Evolutionary conservation across 2,888 invertebrate species (phyloP).

Genomic region (Protodeltote pygarga): DNA sequence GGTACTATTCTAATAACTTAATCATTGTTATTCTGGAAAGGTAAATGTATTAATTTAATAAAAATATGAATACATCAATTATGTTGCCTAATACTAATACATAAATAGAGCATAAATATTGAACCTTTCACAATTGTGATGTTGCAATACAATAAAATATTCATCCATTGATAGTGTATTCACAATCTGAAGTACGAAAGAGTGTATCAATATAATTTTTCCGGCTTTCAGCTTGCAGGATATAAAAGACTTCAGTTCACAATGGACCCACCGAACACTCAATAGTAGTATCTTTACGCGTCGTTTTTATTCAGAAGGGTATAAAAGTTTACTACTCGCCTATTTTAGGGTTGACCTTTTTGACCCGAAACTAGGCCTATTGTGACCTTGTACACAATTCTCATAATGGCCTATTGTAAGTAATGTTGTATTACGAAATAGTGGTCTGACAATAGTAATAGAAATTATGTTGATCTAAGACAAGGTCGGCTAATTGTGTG

Average conservation of each 20-base stretch:
- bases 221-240: not conserved
- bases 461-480: too few relatives aligned
- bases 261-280: slow-evolving; percentile 1
- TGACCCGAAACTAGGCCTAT: too few relatives aligned
- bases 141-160: slow-evolving; percentile 23
- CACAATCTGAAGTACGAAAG: slow-evolving; percentile 1
- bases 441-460: too few relatives aligned
- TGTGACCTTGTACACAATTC: too few relatives aligned
- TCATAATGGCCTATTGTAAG: too few relatives aligned
- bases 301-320: too few relatives aligned
- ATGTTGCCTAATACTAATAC: slow-evolving; percentile 30
- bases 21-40: not conserved
- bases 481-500: too few relatives aligned
- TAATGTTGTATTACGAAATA: too few relatives aligned
- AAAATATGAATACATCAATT: slow-evolving; percentile 24
- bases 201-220: slow-evolving; percentile 8
- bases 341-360: too few relatives aligned
- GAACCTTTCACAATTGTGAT: slow-evolving; percentile 14
- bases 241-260: slow-evolving; percentile 3
- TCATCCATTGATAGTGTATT: slow-evolving; percentile 14
- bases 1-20: not conserved
- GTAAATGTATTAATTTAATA: slow-evolving; percentile 8
- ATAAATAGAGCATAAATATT: slow-evolving; percentile 14
- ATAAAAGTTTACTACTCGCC: not conserved
- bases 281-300: slow-evolving; percentile 5